Conservation (phyloP, 2,888 invertebrate genomes). For the Lasioglossum pauxillum region DNA sequence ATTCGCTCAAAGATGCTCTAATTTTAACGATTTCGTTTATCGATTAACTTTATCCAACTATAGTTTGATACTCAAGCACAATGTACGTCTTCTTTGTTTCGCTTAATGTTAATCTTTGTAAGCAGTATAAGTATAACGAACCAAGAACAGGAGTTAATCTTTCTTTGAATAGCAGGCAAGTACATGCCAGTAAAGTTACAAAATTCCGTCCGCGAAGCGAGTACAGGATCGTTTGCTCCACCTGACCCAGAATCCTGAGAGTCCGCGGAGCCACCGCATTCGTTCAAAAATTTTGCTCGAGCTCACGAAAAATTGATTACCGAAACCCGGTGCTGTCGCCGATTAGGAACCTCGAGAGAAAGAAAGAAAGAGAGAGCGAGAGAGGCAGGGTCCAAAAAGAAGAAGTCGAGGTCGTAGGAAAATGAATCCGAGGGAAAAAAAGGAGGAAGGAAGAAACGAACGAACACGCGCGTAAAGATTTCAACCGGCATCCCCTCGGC, state of each 20-base stretch:
- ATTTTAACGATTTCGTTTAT: not conserved
- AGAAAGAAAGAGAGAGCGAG: not conserved
- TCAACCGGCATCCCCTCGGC: conserved; percentile 55
- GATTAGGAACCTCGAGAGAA: not conserved
- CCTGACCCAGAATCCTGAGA: not conserved
- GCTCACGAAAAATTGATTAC: not conserved
- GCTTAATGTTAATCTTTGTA: too few species aligned
- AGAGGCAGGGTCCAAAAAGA: not conserved
- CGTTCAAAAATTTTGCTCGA: not conserved
- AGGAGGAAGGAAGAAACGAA: conserved; percentile 15
- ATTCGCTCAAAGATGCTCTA: not conserved
- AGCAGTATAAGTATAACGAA: not conserved
- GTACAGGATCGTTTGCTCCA: not conserved
- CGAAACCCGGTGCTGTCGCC: not conserved
- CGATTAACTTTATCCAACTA: not conserved
- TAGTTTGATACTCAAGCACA: not conserved
- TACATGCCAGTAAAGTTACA: not conserved
- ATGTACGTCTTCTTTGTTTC: too few species aligned
- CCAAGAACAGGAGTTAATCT: not conserved
- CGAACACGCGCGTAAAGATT: conserved; percentile 59
- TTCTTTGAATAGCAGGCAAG: not conserved
- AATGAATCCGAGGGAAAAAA: not conserved
- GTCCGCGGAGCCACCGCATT: not conserved
- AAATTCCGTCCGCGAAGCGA: not conserved
- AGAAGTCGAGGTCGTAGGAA: not conserved